phyloP scores from a whole-genome alignment of 2,797 vertebrate genomes.

The Muraenolepis orangiensis region DNA sequence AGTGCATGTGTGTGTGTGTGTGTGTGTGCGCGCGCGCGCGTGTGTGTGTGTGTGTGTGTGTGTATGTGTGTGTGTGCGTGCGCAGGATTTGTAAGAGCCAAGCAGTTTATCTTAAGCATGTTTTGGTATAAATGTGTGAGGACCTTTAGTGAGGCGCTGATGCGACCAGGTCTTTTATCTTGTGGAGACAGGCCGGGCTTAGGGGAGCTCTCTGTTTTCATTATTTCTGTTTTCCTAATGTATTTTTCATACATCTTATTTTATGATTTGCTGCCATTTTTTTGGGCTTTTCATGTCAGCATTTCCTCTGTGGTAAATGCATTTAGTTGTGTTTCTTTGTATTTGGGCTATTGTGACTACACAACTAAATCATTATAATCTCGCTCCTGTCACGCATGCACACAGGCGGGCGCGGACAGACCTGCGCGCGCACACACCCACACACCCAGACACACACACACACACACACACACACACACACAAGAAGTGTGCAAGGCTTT shows the following conservation, averaged over 20 bases:
- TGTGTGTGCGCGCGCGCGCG: too few relatives aligned
- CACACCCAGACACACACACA: not conserved
- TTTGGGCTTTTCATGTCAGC: not conserved
- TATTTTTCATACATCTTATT: not conserved
- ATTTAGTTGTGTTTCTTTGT: not conserved
- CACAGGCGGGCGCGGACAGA: too few relatives aligned
- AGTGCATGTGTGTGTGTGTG: not conserved
- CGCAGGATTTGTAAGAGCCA: not conserved
- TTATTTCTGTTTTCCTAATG: conserved; percentile 2
- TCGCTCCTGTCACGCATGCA: not conserved
- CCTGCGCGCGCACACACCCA: too few relatives aligned
- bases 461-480: not conserved
- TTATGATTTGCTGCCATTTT: conserved; percentile 2
- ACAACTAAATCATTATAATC: not conserved
- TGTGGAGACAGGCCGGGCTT: not conserved
- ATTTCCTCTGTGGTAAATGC: not conserved
- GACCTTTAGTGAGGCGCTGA: not conserved
- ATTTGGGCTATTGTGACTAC: not conserved
- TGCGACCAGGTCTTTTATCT: not conserved
- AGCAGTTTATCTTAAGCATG: conserved; percentile 7
- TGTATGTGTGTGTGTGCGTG: not conserved
- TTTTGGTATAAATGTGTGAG: not conserved
- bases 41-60: not conserved
- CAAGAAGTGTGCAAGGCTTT: not conserved
- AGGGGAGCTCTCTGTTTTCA: not conserved